phyloP scores from a whole-genome alignment of 2,888 invertebrate genomes.

The Diabrotica balteata region DNA sequence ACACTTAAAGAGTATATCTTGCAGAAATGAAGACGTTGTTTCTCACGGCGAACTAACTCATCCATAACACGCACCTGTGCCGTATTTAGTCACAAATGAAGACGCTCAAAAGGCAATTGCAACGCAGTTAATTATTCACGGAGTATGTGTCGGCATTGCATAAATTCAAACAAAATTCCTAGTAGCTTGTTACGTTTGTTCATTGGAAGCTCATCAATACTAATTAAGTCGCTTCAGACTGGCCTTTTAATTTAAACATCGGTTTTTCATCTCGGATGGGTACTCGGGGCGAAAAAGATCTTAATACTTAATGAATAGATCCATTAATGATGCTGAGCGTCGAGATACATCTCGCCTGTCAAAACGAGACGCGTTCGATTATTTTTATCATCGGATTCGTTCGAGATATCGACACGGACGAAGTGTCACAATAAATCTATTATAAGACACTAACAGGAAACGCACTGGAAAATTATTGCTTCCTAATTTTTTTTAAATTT shows the following conservation, averaged over 20 bases:
- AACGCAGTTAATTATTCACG: background rate
- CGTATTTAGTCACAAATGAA: background rate
- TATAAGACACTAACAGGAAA: no score
- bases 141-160: conserved; percentile 10
- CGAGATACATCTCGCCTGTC: conserved; percentile 8
- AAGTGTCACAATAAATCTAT: no score
- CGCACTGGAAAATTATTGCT: no score
- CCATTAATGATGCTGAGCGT: conserved; percentile 2
- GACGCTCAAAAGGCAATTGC: background rate
- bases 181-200: conserved; percentile 13
- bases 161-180: conserved; percentile 16
- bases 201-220: conserved; percentile 17
- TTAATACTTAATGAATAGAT: conserved; percentile 8
- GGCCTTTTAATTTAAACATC: conserved; percentile 12
- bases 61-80: no score
- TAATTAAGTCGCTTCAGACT: conserved; percentile 10
- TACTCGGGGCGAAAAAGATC: conserved; percentile 5
- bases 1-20: no score
- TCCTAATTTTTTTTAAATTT: no score
- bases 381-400: no score
- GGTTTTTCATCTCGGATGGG: conserved; percentile 6
- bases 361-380: background rate
- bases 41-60: no score
- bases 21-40: no score
- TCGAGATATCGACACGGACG: no score